Evolutionary conservation across 2,113 vertebrate species (phyloP).

Genomic region (Dromiciops gliroides): DNA sequence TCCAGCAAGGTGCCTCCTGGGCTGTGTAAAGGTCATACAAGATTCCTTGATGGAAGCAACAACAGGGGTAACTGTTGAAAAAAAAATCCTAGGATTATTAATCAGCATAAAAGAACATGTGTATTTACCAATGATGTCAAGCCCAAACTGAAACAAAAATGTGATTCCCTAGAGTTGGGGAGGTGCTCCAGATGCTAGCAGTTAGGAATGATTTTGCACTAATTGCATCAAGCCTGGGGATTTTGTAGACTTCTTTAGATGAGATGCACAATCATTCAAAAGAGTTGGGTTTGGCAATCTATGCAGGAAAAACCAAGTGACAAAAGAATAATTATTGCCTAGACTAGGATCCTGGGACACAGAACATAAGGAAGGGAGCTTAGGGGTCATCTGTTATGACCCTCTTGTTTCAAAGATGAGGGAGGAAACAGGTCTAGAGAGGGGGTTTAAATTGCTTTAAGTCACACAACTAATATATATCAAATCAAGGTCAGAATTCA

Average conservation of each 20-base stretch:
- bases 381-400: not conserved
- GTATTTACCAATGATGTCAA: not conserved
- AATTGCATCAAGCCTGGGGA: not conserved
- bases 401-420: not conserved
- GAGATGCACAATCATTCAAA: not conserved
- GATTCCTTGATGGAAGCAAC: not conserved
- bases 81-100: not conserved
- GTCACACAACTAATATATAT: not conserved
- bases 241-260: not conserved
- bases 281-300: not conserved
- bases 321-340: not conserved
- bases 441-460: not conserved
- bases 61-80: not conserved
- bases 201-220: not conserved
- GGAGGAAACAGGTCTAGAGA: not conserved
- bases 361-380: not conserved
- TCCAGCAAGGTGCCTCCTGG: not conserved
- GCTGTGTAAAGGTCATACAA: not conserved
- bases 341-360: not conserved
- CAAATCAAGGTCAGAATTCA: not conserved
- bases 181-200: not conserved
- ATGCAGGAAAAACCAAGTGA: not conserved
- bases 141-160: not conserved
- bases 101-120: not conserved
- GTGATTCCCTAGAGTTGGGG: not conserved